Percentiles rank a stretch among this genome's conserved stretches.
Evolutionary conservation across 2,888 invertebrate genomes (phyloP).

Genomic region (Pteria penguin): DNA sequence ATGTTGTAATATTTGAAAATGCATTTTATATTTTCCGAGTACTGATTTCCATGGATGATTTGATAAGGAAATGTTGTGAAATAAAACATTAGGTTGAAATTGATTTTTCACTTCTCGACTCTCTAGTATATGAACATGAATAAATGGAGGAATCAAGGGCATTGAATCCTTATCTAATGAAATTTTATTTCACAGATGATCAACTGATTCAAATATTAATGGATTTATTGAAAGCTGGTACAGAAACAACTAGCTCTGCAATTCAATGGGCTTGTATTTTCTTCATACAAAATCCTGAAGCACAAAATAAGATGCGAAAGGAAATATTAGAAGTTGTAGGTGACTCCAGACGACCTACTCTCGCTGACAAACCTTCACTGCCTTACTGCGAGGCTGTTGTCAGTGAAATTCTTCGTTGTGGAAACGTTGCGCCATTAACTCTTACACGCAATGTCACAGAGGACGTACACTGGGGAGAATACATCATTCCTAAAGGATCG

Average conservation of each 20-base stretch:
- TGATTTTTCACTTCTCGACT: too few relatives aligned
- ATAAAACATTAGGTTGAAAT: too few relatives aligned
- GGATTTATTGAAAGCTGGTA: too few relatives aligned
- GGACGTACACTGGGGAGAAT: conserved; percentile 66
- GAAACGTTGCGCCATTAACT: conserved; percentile 50
- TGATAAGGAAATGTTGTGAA: too few relatives aligned
- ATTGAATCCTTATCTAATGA: too few relatives aligned
- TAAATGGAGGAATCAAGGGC: too few relatives aligned
- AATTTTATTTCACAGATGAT: too few relatives aligned
- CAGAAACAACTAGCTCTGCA: conserved; percentile 89
- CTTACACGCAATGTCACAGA: conserved; percentile 60
- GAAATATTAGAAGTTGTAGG: conserved; percentile 73
- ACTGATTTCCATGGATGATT: too few relatives aligned
- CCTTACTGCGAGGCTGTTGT: conserved; percentile 68
- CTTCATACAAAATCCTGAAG: conserved; percentile 89
- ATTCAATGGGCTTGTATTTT: conserved; percentile 91
- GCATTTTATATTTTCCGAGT: too few relatives aligned
- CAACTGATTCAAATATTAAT: not conserved
- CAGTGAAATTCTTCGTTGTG: conserved; percentile 62
- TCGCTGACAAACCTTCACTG: conserved; percentile 52
- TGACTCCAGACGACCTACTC: conserved; percentile 45
- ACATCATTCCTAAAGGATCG: conserved; percentile 66
- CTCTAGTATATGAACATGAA: too few relatives aligned
- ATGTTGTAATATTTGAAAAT: too few relatives aligned
- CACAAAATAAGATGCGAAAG: conserved; percentile 48